Percentiles rank a stretch among this genome's conserved stretches.
Conservation (phyloP, 2,797 vertebrate species). For the Argyrosomus regius region DNA sequence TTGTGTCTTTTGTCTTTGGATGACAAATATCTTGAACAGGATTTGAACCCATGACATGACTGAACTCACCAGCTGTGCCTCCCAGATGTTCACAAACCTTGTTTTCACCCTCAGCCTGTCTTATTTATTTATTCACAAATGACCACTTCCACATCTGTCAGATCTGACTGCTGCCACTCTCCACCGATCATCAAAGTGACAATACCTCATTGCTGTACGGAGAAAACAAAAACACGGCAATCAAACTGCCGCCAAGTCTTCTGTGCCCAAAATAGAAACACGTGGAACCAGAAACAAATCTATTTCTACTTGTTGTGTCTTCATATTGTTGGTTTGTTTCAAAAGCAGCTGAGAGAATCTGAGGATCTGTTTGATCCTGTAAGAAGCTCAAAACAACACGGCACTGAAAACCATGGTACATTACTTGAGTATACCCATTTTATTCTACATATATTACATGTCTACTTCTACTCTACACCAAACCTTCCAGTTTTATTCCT, state of each 20-base stretch:
- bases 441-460: not conserved
- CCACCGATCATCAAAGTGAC: not conserved
- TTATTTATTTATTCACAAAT: not conserved
- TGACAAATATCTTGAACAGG: not conserved
- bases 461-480: too few species aligned
- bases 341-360: not conserved
- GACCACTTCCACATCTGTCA: not conserved
- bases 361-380: not conserved
- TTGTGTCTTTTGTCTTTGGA: not conserved
- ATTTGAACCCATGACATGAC: not conserved
- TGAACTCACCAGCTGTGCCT: not conserved
- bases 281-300: not conserved
- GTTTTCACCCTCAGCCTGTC: not conserved
- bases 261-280: not conserved
- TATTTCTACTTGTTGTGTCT: not conserved
- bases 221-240: not conserved
- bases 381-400: not conserved
- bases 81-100: not conserved
- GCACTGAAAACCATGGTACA: not conserved
- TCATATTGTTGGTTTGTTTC: not conserved
- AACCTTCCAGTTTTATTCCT: too few species aligned
- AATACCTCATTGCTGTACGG: not conserved
- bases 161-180: constrained; percentile 9
- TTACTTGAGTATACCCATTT: not conserved
- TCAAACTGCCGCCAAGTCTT: not conserved